Conservation (phyloP, 1,140 invertebrate genomes). For the Stratiolaelaps scimitus region DNA sequence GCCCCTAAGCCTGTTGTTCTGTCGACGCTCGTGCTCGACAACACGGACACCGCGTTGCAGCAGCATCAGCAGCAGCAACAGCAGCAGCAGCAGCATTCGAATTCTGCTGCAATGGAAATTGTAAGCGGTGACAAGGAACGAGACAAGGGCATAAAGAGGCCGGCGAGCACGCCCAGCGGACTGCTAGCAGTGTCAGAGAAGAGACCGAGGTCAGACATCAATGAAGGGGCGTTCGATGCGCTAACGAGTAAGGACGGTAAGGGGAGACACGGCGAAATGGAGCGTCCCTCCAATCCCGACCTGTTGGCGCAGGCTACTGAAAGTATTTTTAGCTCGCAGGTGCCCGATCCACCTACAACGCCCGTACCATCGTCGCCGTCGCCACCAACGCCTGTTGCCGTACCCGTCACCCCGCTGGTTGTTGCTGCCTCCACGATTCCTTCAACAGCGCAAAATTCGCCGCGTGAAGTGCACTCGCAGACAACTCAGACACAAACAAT, state of each 20-base stretch:
- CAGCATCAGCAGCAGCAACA: not conserved
- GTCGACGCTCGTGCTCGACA: not conserved
- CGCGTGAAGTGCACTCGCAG: too few relatives aligned
- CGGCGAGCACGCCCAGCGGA: slow-evolving; percentile 24
- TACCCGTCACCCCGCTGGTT: too few relatives aligned
- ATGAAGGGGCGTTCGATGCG: not conserved
- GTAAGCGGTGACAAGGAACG: too few relatives aligned
- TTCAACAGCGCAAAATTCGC: too few relatives aligned
- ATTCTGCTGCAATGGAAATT: not conserved
- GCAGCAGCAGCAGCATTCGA: not conserved
- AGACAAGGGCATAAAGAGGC: not conserved
- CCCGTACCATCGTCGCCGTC: not conserved
- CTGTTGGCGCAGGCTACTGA: slow-evolving; percentile 25
- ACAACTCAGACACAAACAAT: too few relatives aligned
- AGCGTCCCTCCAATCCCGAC: not conserved
- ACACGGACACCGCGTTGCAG: not conserved
- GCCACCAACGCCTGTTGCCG: not conserved
- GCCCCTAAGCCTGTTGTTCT: slow-evolving; percentile 12
- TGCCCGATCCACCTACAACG: not conserved
- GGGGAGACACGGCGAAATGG: too few relatives aligned
- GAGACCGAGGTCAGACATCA: not conserved
- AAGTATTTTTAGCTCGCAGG: slow-evolving; percentile 23
- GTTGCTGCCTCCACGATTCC: too few relatives aligned
- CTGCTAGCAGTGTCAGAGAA: not conserved
- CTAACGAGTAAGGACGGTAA: too few relatives aligned